Base-by-base conservation (phyloP, 2,113 vertebrate species). In the Isichthys henryi region DNA sequence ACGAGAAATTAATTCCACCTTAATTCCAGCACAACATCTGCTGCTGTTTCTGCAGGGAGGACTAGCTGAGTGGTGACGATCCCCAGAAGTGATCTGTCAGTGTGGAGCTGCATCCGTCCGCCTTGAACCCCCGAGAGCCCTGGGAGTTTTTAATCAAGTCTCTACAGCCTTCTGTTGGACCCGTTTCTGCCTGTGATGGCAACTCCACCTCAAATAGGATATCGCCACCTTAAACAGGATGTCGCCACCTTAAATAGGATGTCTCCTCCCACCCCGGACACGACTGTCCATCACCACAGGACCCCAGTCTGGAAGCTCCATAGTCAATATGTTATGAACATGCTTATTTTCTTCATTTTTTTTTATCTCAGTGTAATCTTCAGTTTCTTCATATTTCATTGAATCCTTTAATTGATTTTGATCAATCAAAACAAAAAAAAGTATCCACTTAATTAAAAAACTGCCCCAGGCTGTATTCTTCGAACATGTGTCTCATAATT, bases 21-120 rank as follows among this genome's bases (percentile, higher is more conserved):
- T 93, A 91, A 93, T 93, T 92, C 92, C 91, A 93, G 90, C 62
- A 58, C 43, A 93, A 91, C 53, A 58, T 50, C 66, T 80, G 89
- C 66, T 15, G 66, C 56, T 52, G 62, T 88, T 52, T 5, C 70
- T 85, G 52, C 56, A 19, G 70, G 48, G 70, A 89, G 66, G 89
- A 87, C 86, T 43, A 31, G 43, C 82, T 86, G 84, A 85, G 62
- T 15, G 43, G 62, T 77, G 46, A 39, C 90, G 80, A 4, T 1
- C n/a, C 87, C 53, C 90, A 74, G 19, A 53, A 8, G 48, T 50
- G 45, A 27, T 74, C 19, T 91, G 89, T 56, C 43, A 46, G 43
- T 4, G 45, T 83, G 39, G 15, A 23, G 21, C 19, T 10, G 45
- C 80, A 45, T 83, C 43, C 0, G 0, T 83, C 43, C 0, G 0